These are phyloP conservation scores for Chloropsis hardwickii DNA, from an alignment of 2,113 vertebrate genomes.

Conservation along the genomic window DNA sequence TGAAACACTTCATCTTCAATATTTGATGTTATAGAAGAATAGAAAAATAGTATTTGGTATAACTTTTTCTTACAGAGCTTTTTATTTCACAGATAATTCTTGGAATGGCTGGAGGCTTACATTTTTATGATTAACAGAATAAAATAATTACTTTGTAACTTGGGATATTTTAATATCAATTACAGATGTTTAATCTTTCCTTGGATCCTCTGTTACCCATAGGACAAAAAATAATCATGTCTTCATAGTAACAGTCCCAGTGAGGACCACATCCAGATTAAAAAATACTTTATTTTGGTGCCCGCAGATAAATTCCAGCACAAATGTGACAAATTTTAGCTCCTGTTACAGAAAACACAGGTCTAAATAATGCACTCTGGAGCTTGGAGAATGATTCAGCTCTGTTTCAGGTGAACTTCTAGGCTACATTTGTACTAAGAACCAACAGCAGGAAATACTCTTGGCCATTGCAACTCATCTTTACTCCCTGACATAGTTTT, in stretches of 20 bases:
- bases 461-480: background rate
- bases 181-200: background rate
- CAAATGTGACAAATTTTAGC: background rate
- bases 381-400: background rate
- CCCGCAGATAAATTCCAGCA: background rate
- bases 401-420: background rate
- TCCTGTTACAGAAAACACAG: background rate
- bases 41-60: background rate
- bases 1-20: background rate
- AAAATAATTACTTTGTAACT: background rate
- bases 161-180: background rate
- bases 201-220: background rate
- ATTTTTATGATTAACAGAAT: background rate
- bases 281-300: background rate
- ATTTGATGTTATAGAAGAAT: background rate
- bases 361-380: background rate
- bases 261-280: background rate
- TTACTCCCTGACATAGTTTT: background rate
- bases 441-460: background rate
- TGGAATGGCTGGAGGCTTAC: background rate
- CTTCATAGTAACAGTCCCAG: background rate
- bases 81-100: constrained; percentile 16
- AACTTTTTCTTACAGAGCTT: background rate
- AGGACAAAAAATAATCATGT: background rate
- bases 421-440: background rate